These are phyloP conservation scores for Origma solitaria DNA, from an alignment of 2,113 vertebrate genomes.

Conservation along the genomic window DNA sequence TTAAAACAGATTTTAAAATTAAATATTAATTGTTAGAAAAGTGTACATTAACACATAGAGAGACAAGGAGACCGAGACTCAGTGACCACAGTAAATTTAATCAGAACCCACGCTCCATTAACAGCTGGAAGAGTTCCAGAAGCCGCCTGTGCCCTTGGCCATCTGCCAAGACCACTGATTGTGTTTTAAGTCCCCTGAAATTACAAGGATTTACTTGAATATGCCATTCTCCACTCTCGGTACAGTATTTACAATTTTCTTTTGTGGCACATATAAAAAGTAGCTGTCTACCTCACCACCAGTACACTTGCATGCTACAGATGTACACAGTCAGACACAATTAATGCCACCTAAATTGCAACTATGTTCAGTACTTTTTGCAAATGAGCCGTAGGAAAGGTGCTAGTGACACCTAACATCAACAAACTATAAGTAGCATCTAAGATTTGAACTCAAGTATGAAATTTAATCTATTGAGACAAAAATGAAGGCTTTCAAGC, in stretches of 20 bases:
- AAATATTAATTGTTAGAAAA: neutral
- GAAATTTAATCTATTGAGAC: neutral
- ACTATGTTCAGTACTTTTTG: neutral
- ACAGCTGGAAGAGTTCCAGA: conserved; percentile 40
- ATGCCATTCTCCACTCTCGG: neutral
- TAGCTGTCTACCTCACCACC: neutral
- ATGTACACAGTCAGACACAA: neutral
- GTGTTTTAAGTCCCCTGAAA: conserved; percentile 39
- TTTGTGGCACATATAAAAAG: neutral
- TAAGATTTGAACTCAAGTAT: neutral
- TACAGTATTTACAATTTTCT: neutral
- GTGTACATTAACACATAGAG: neutral
- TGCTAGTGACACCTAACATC: neutral
- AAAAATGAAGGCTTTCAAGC: neutral
- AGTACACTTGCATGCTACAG: neutral
- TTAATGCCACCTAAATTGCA: neutral
- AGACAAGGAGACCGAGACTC: neutral
- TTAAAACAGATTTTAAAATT: neutral
- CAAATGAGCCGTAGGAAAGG: neutral
- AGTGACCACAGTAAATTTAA: conserved; percentile 27
- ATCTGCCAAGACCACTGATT: conserved; percentile 20
- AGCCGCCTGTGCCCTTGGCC: neutral
- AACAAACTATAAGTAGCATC: neutral
- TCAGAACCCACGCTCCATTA: conserved; percentile 50
- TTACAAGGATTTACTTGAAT: neutral